These are phyloP conservation scores for Podilymbus podiceps DNA, from an alignment of 2,113 vertebrate species.

Conservation along the genomic window DNA sequence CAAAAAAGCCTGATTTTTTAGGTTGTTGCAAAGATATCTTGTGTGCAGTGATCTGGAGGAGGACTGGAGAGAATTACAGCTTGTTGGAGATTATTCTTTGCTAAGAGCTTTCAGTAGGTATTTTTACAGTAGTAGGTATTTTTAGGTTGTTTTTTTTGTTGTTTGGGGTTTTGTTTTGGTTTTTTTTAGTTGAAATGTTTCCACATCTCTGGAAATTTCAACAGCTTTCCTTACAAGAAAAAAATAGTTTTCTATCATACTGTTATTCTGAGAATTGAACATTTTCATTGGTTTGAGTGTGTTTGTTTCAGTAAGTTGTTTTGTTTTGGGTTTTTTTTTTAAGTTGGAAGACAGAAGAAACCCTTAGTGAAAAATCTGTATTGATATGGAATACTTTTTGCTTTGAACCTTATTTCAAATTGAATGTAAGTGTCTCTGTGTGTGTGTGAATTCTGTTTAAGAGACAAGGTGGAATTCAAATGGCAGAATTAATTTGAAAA, in stretches of 20 bases:
- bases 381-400: neutral
- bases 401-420: neutral
- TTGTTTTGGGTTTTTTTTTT: too few species aligned
- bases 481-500: neutral
- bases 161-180: neutral
- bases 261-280: neutral
- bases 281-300: neutral
- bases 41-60: neutral
- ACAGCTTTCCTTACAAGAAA: neutral
- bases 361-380: neutral
- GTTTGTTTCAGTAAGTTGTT: neutral
- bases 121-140: too few species aligned
- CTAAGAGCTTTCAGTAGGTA: neutral
- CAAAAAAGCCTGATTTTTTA: neutral
- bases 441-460: neutral
- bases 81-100: neutral
- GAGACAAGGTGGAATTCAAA: neutral
- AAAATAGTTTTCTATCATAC: neutral
- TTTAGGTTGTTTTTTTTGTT: too few species aligned
- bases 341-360: neutral
- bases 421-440: neutral
- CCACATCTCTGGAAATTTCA: neutral
- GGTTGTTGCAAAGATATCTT: neutral
- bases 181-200: neutral
- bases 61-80: neutral